Evolutionary conservation across 2,797 vertebrate species (phyloP).

Genomic region (Sebastiscus tertius): DNA sequence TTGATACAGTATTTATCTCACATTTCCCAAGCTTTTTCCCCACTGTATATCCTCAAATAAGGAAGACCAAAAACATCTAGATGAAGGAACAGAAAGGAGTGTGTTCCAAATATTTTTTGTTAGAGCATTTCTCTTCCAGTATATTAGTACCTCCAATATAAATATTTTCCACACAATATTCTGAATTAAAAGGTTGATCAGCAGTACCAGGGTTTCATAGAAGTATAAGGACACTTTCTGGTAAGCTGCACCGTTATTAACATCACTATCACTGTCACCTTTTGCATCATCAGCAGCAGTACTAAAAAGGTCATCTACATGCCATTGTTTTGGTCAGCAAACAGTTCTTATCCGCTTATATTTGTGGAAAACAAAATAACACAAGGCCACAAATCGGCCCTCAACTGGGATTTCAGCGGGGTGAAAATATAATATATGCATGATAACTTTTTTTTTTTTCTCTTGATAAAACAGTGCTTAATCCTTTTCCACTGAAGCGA

Average conservation of each 20-base stretch:
- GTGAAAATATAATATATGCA: neutral
- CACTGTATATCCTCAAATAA: too few relatives aligned
- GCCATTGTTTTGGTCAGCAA: slow-evolving; percentile 42
- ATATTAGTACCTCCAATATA: too few relatives aligned
- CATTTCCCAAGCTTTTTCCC: too few relatives aligned
- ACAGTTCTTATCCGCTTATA: slow-evolving; percentile 31
- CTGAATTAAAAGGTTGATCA: too few relatives aligned
- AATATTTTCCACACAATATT: too few relatives aligned
- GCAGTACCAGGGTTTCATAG: too few relatives aligned
- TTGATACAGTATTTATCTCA: too few relatives aligned
- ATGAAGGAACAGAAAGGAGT: too few relatives aligned
- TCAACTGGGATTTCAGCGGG: neutral
- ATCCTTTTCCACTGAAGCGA: slow-evolving; percentile 8
- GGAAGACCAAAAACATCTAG: too few relatives aligned
- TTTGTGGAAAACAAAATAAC: slow-evolving; percentile 20
- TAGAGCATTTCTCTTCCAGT: too few relatives aligned
- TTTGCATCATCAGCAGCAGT: slow-evolving; percentile 9
- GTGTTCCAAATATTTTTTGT: too few relatives aligned
- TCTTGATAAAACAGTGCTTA: slow-evolving; percentile 15
- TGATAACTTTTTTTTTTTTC: neutral
- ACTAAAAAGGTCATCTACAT: slow-evolving; percentile 49
- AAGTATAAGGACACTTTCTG: too few relatives aligned
- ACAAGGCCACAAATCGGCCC: neutral
- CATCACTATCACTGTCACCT: slow-evolving; percentile 68
- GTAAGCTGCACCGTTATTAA: slow-evolving; percentile 22